Evolutionary conservation across 1,140 invertebrate genomes (phyloP).

Genomic region (Samia ricini): DNA sequence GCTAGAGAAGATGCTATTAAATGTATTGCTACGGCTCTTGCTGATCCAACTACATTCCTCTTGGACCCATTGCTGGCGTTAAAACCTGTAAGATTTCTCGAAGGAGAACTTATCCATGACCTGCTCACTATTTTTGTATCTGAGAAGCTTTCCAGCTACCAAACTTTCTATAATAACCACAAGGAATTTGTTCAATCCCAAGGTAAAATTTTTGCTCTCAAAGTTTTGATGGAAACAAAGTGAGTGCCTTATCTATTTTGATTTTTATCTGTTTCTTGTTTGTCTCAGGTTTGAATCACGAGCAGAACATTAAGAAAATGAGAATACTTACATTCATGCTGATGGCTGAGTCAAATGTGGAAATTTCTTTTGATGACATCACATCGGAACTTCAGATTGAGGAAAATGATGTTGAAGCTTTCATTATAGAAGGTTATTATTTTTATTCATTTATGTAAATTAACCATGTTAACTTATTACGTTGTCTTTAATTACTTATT

Average conservation of each 20-base stretch:
- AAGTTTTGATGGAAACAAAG: neutral
- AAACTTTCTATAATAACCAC: constrained; percentile 94
- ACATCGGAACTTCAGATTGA: constrained; percentile 92
- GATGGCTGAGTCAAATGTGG: constrained; percentile 93
- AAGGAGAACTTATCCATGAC: constrained; percentile 97
- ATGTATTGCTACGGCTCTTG: constrained; percentile 96
- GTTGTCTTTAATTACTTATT: too few relatives aligned
- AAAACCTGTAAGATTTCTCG: constrained; percentile 97
- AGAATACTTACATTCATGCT: constrained; percentile 97
- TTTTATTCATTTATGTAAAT: too few relatives aligned
- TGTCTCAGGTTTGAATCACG: constrained; percentile 89
- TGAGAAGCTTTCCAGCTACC: constrained; percentile 93
- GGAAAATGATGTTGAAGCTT: constrained; percentile 94
- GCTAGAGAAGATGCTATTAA: constrained; percentile 97
- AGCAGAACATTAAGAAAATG: constrained; percentile 98
- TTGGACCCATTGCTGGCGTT: constrained; percentile 94
- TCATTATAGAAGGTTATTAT: constrained; percentile 94
- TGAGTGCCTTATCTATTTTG: constrained; percentile 9
- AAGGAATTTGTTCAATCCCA: constrained; percentile 95
- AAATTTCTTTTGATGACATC: constrained; percentile 93
- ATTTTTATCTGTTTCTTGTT: neutral
- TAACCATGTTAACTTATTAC: too few relatives aligned
- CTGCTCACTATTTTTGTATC: constrained; percentile 97
- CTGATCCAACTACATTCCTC: constrained; percentile 96
- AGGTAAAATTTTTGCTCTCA: constrained; percentile 73